Evolutionary conservation across 2,113 vertebrate genomes (phyloP).

Genomic region (Clarias macrocephalus): DNA sequence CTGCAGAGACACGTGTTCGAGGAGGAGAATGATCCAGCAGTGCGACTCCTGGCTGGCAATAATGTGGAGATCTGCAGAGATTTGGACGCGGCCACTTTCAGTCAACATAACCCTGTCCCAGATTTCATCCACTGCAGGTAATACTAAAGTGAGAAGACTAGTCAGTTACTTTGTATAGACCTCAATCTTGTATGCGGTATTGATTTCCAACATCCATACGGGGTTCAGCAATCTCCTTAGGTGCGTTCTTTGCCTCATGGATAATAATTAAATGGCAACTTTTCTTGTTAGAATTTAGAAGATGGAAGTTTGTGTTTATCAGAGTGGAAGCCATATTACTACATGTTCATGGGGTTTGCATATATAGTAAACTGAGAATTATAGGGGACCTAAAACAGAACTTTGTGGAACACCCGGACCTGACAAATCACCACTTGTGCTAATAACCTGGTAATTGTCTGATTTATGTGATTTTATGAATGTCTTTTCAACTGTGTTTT

Average conservation of each 20-base stretch:
- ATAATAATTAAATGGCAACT: too few species aligned
- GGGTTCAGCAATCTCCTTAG: too few species aligned
- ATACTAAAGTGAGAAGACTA: background rate
- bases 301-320: background rate
- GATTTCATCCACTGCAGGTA: conserved; percentile 98
- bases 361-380: background rate
- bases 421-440: background rate
- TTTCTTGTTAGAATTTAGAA: background rate
- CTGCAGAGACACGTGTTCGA: conserved; percentile 94
- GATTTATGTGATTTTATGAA: background rate
- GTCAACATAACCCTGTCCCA: conserved; percentile 94
- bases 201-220: background rate
- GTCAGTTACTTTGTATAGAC: too few species aligned
- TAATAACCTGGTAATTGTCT: background rate
- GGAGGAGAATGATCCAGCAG: conserved; percentile 90
- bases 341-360: background rate
- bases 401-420: background rate
- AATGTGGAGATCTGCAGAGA: conserved; percentile 99
- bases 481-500: background rate
- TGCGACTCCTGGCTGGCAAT: conserved; percentile 91
- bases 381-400: background rate
- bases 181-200: background rate
- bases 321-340: background rate
- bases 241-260: too few species aligned
- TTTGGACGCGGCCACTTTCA: conserved; percentile 92